Base-by-base conservation (phyloP, 1,140 invertebrate species). In the Whitmania pigra region DNA sequence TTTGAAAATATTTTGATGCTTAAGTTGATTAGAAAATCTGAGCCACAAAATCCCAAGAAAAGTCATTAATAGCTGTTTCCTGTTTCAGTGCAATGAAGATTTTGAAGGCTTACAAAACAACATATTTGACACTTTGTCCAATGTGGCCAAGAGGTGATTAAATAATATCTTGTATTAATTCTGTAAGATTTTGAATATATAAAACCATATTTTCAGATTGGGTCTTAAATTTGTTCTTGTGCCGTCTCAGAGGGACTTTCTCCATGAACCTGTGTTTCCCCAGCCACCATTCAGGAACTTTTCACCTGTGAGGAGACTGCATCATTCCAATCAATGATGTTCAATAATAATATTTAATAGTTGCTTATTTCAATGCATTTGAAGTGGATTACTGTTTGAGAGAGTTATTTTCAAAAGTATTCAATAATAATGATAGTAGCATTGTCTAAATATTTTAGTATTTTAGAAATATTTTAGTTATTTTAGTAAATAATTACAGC, bases 181-280 rank as follows among this genome's bases (percentile, higher is more conserved):
- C 31, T 36, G 2, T 36, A 36, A 36, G 31, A 6, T 36, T 49
- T 3, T 49, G 15, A 49, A 49, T 49, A 49, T 15, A 15, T 49
- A 17, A 15, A 13, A 11, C 9, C 5, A 49, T 49, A 49, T 17
- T 49, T 49, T 49, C 80, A 90, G 88, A 73, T 84, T 84, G 60
- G 81, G 82, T 40, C 89, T 88, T 43, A 85, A 89, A 77, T 83
- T 92, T 27, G 83, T 91, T 11, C 78, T 94, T 40, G 85, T 92
- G 43, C 84, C 91, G 11, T 91, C 89, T 20, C 82, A 83, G 53
- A 86, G 87, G 78, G 93, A 95, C 78, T 86, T 86, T 0, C 88
- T 90, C 80, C 87, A 90, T 74, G 83, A 88, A 71, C 84, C 86
- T 29, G 85, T 93, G 0, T 94, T 89, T 82, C 93, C 93, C 6